Base-by-base conservation (phyloP, 2,888 invertebrate genomes). In the Epiblema foenella region DNA sequence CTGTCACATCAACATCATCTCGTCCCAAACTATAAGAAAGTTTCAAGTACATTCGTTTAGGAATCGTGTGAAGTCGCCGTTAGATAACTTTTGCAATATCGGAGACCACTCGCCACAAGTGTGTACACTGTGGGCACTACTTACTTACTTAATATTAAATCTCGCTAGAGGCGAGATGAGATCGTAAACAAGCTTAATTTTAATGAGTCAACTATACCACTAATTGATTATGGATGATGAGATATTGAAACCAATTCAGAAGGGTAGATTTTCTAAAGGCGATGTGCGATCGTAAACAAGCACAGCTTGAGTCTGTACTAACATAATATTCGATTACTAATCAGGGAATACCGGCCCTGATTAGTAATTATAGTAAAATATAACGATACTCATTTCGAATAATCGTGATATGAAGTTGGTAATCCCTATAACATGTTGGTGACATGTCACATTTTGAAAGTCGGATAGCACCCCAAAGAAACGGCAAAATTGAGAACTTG, bases 121-220 rank as follows among this genome's bases (percentile, higher is more conserved):
- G 63, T 57, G n/a, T 49, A 18, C 37, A 29, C 56, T 29, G 46
- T 10, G 39, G 64, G 3, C 64, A 8, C 39, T 54, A 52, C 52
- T 64, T 39, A 29, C 64, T 64, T 52, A 29, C 64, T 64, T 64
- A 52, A 54, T 54, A 64, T 64, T 64, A 64, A 54, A 54, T 54
- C 54, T 54, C 52, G 18, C 18, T 51, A n/a, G 60, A 49, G 56
- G 11, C 51, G 51, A 51, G 18, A 56, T n/a, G 24, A 9, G 29
- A 29, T 56, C 56, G n/a, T 60, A 42, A 60, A 42, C 46, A 29
- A n/a, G 46, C n/a, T 60, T 20, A 15, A 24, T 7, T 60, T 60
- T 17, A 60, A 29, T 24, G 17, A 24, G 29, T 49, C 24, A 20
- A 46, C 42, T 59, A 20, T 39, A 59, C 42, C 10, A n/a, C 2